Base-by-base conservation (phyloP, 2,888 invertebrate genomes). In the Hecatera dysodea region DNA sequence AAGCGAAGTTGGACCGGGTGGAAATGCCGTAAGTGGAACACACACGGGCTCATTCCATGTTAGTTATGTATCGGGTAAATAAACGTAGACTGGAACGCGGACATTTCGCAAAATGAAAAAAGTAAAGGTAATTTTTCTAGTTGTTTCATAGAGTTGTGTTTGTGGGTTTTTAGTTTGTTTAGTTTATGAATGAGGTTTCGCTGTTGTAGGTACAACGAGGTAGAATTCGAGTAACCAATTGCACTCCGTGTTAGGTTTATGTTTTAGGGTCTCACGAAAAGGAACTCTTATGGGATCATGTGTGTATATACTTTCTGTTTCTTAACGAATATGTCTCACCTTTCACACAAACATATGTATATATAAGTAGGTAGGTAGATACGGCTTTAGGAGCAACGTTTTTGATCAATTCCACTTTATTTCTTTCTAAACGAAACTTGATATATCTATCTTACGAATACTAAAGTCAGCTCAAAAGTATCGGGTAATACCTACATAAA, bases 11-110 rank as follows among this genome's bases (percentile, higher is more conserved):
- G 46, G 78, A 27, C 62, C 57, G 57, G 29, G 57, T 46, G 60
- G 78, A 72, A 79, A 67, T 65, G 57, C 55, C 17, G 36, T 64
- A 72, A 75, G 75, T 79, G 72, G 72, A 67, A 46, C 74, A 62
- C 64, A 78, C 42, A 48, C 62, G 24, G 39, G 39, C 61, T n/a
- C 42, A 67, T 52, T 65, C 62, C 65, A 59, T 62, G 78, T 53
- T 73, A 63, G 62, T 63, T 62, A 78, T 77, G 53, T 78, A 69
- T 69, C 57, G 59, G 42, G 57, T 64, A 68, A 69, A 78, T 65
- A 68, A 63, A 56, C 60, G 59, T 52, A 57, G 39, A 50, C 55
- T 50, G 62, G 44, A 55, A 55, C 53, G 33, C 55, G 72, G 33
- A 56, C 77, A 50, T 77, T 72, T 72, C 27, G 44, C 33, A 15